Conservation (phyloP, 2,113 vertebrate species). For the Dasypus novemcinctus region DNA sequence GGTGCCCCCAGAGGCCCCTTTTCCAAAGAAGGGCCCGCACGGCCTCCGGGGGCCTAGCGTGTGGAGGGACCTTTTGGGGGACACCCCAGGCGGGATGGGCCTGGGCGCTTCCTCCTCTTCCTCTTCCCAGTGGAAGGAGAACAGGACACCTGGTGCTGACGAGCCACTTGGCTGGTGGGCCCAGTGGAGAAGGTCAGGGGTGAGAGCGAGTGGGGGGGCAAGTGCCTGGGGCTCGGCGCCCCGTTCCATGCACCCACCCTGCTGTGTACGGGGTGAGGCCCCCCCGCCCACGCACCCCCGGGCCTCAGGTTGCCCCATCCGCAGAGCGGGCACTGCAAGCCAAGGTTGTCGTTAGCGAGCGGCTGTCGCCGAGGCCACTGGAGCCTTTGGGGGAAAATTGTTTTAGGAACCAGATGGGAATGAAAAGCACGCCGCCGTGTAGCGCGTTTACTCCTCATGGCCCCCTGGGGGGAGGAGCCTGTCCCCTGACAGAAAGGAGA, state of each 20-base stretch:
- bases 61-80: fast-evolving
- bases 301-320: background rate
- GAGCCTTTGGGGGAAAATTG: fast-evolving
- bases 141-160: background rate
- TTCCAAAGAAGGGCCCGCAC: fast-evolving
- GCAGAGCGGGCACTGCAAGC: fast-evolving
- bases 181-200: background rate
- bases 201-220: too few species aligned
- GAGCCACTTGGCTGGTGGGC: background rate
- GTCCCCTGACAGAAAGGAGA: background rate
- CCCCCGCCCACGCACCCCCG: too few species aligned
- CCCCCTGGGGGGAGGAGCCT: background rate
- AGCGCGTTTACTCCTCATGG: fast-evolving
- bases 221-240: too few species aligned
- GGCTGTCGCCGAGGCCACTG: fast-evolving
- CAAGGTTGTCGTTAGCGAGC: background rate
- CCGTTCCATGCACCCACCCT: background rate
- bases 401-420: fast-evolving
- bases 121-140: background rate
- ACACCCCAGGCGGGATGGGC: background rate
- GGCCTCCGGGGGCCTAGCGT: background rate
- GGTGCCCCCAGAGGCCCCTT: background rate
- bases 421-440: background rate
- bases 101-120: fast-evolving
- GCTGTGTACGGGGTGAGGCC: background rate